Conservation (phyloP, 1,140 invertebrate genomes). For the Leptopilina clavipes region DNA sequence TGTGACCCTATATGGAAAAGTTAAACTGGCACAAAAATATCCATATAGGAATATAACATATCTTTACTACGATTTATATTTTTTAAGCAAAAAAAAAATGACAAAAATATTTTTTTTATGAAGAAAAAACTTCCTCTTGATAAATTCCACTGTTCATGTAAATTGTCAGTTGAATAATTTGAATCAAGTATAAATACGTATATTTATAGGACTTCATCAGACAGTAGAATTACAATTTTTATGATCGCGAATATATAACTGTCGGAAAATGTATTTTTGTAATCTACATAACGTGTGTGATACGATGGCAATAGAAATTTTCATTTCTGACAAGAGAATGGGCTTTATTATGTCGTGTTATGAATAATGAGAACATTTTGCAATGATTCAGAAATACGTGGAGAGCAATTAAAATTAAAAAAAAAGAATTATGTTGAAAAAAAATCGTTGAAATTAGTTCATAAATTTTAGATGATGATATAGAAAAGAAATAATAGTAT, state of each 20-base stretch:
- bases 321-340: slow-evolving; percentile 2
- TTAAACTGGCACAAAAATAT: too few species aligned
- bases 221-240: background rate
- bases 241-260: slow-evolving; percentile 11
- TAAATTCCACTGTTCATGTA: background rate
- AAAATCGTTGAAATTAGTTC: too few species aligned
- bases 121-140: background rate
- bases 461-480: too few species aligned
- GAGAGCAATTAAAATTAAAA: background rate
- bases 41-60: too few species aligned
- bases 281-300: slow-evolving; percentile 2
- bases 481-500: too few species aligned
- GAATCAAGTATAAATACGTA: background rate
- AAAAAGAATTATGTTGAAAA: background rate
- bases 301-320: slow-evolving; percentile 21
- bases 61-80: too few species aligned
- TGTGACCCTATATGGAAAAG: too few species aligned
- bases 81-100: too few species aligned
- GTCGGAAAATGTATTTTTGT: background rate
- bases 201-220: background rate
- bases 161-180: background rate
- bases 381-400: background rate
- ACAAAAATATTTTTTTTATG: too few species aligned
- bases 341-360: background rate
- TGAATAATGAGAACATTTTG: background rate